Evolutionary conservation across 1,140 invertebrate species (phyloP), one percentile per base, ranked within the genome.

Genomic region (Bombus huntii): DNA sequence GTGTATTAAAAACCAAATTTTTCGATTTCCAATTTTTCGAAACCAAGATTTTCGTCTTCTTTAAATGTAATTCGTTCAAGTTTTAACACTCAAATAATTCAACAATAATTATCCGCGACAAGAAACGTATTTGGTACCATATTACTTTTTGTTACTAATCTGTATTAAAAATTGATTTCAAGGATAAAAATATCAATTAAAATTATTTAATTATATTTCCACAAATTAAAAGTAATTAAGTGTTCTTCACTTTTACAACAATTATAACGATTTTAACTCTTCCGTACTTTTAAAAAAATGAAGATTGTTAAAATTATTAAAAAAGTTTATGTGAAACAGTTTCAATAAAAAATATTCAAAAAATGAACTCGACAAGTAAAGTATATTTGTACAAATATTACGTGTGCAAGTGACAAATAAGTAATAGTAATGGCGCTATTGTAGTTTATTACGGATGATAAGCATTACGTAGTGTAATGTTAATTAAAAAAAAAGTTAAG

Each of bases 391-490:
- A 53, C 18, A 53, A 53, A 22, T 53, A 53, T 53, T 53, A 53
- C 18, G 39, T n/a, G 28, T 65, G 25, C 18, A 47, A 76, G 34
- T 44, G 12, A 83, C 22, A 74, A 53, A 53, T 53, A 53, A 53
- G 18, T 53, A 18, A 53, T 53, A 53, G 47, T 71, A 78, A 53
- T 78, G 44, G 66, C 47, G 37, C n/a, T 57, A 59, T 39, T 80
- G 22, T 18, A 31, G 25, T 79, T 79, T 79, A 72, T n/a, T 42
- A 9, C 4, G 3, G 31, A 31, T 18, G 22, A 68, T 31, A 71
- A 62, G 18, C n/a, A n/a, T 28, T 39, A 31, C 2, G 15, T 22
- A n/a, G 22, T 37, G 12, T 31, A 28, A 59, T 3, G 42, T 34
- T 44, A 47, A 79, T 72, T 37, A 13, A 18, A 47, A 42, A 72